Conservation (phyloP, 2,113 vertebrate species). For the Fregetta grallaria region DNA sequence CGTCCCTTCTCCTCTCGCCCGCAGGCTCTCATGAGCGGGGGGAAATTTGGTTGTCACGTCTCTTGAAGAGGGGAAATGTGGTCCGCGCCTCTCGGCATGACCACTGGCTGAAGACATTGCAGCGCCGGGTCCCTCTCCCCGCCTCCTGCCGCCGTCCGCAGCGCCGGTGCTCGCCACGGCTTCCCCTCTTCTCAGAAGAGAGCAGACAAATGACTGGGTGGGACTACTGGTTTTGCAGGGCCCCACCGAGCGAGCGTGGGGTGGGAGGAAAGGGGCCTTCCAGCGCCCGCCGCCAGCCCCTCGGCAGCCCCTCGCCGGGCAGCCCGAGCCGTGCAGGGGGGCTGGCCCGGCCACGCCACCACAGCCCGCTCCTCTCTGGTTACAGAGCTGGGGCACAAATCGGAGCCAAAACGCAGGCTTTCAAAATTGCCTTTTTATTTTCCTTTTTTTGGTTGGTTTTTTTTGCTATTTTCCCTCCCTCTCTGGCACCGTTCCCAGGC, state of each 20-base stretch:
- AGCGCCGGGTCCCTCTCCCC: neutral
- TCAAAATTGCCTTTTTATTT: neutral
- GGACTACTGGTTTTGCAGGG: neutral
- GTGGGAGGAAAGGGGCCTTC: neutral
- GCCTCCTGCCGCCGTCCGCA: neutral
- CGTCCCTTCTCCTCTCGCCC: neutral
- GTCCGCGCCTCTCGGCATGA: neutral
- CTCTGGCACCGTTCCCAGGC: slow-evolving; percentile 26
- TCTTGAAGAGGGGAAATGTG: neutral
- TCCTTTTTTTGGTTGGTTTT: neutral
- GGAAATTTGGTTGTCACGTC: neutral
- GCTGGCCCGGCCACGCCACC: neutral
- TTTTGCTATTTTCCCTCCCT: neutral
- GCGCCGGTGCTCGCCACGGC: neutral
- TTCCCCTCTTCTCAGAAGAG: neutral
- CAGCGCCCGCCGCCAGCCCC: neutral
- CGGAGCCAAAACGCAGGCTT: neutral
- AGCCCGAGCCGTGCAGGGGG: neutral
- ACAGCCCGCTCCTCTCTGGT: neutral
- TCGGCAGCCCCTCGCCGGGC: neutral
- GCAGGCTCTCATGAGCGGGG: neutral
- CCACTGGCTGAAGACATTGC: neutral
- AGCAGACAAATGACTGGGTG: neutral
- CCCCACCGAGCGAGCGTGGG: neutral
- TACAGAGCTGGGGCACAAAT: neutral